Base-by-base conservation (phyloP, 2,888 invertebrate genomes). In the Antheraea assamensis region DNA sequence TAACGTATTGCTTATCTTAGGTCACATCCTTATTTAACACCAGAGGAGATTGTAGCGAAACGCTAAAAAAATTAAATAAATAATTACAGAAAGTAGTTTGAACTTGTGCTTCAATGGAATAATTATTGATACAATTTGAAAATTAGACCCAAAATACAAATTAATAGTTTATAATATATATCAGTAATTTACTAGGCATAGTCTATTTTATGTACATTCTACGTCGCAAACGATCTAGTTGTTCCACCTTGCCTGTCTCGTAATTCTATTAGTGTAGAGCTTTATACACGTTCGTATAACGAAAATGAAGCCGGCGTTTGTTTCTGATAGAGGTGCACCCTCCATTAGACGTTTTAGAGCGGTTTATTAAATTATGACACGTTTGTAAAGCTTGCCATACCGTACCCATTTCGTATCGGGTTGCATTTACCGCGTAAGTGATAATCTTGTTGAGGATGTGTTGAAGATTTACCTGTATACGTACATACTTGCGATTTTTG, bases 281-380 rank as follows among this genome's bases (percentile, higher is more conserved):
- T 75, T 61, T 73, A 72, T 74, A 72, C 72, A 75, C 30, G 30
- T 73, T 73, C 47, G 73, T 58, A 70, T 42, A 52, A 55, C 58
- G 70, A 73, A 70, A 73, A 70, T 73, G 73, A 58, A 68, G 71
- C 55, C 66, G 71, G 74, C 66, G 74, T 73, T 73, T 74, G 66
- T 74, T 74, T 78, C 74, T 73, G 72, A 77, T 76, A 75, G 76
- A 83, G 84, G 83, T 85, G 80, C 79, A 80, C 82, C 83, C 81
- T 86, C 85, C 86, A 87, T 88, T 88, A 88, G 84, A 77, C 79
- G 84, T 83, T 83, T 83, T 81, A 80, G 80, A 82, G 80, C 76
- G 79, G 79, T 81, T 87, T 86, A 89, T 89, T 89, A 82, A 86
- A 87, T 88, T 88, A 88, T 81, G 78, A 76, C 80, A 82, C 83